Evolutionary conservation across 2,797 vertebrate genomes (phyloP), one percentile per base, ranked within the genome.

Genomic region (Triplophysa yarkandensis): DNA sequence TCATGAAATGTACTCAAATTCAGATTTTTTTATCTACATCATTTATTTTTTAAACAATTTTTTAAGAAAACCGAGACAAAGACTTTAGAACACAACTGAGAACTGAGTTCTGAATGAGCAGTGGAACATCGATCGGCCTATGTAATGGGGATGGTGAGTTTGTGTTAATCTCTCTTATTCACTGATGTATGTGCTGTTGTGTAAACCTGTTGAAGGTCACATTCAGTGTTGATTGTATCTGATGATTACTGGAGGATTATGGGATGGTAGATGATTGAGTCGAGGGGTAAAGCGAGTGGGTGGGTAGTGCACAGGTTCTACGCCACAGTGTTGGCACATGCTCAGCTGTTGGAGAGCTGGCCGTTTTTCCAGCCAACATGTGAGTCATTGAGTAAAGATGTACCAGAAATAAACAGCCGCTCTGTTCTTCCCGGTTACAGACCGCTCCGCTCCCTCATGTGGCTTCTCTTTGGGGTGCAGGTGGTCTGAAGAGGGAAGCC

Each of bases 321-420:
- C 43, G 91, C 91, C 88, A 91, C 78, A 82, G 79, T 82, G 82
- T 83, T 89, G 88, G 90, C 87, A 89, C 78, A 82, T 86, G 87
- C 77, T 77, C 81, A 89, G 87, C 89, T 89, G 88, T 75, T 75
- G 85, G 87, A 88, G 81, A 86, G 85, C 82, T 83, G 88, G 89
- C 90, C 86, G 88, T 85, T 90, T 92, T 93, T 92, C 92, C 91
- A 92, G 91, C 85, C 25, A 80, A 90, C 91, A 87, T 84, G 89
- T 92, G 91, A 94, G 87, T 93, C 92, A 92, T 84, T 85, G 86
- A 84, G 61, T 84, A 91, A 86, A 92, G 90, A 91, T 90, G 88
- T 80, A 84, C 87, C 85, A 82, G 82, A 91, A 93, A 94, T 93
- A 94, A 93, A 91, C 86, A 91, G 86, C 86, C 89, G 90, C 86